Base-by-base conservation (phyloP, 2,113 vertebrate species). In the Sinocyclocheilus rhinocerous region DNA sequence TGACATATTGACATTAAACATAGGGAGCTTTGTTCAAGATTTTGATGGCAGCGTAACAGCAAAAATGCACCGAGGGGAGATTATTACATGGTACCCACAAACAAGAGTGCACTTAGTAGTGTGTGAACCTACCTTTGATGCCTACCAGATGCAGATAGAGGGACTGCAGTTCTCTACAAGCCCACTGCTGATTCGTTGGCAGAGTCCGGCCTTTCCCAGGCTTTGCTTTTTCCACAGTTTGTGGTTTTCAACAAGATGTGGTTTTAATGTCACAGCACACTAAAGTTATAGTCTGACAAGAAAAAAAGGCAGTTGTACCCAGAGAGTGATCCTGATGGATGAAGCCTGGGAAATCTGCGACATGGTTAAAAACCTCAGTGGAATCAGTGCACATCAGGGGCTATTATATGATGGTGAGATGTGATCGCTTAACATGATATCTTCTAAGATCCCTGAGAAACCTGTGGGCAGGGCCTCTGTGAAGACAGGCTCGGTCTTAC, bases 121-220 rank as follows among this genome's bases (percentile, higher is more conserved):
- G 75, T 36, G 83, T 67, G 72, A 70, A 78, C 33, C 81, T 33
- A 80, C 33, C 75, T 88, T 83, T 76, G n/a, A n/a, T n/a, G n/a
- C n/a, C 67, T 33, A 59, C 48, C 59, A 87, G 85, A 87, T 65
- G 6, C 36, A 18, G 76, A 86, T 11, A 15, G 73, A 83, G 65
- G 75, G 26, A 57, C 76, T 72, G 77, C 76, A 83, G 63, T 63
- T 63, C 81, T 91, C 86, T 50, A 24, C 29, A 48, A 81, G 84
- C 76, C 63, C 57, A n/a, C 87, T 86, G 86, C 86, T 87, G 24
- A 83, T 91, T 85, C 86, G 57, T 72, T 86, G 67, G 63, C 86
- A 89, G 61, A 79, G 42, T 55, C 73, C 15, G 29, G 70, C 42
- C 13, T 89, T 94, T 95, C 94, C 93, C 93, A 94, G 90, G 92